These are phyloP conservation scores for Dipodomys ordii DNA, from an alignment of 2,113 vertebrate genomes.

Conservation along the genomic window DNA sequence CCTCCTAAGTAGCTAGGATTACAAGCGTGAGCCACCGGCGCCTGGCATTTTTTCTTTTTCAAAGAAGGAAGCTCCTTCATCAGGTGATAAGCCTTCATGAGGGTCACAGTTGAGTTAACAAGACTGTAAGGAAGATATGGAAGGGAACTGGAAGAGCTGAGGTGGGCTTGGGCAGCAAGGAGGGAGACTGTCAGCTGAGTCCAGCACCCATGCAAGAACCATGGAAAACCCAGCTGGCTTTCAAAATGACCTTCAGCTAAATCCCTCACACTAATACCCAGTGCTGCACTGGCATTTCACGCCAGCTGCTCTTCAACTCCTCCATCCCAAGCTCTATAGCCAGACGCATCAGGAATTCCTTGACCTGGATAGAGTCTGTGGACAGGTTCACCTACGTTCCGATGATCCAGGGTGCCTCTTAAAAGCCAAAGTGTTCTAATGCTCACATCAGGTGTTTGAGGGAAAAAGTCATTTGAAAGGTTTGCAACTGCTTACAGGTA, in stretches of 20 bases:
- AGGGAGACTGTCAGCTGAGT: background rate
- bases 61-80: background rate
- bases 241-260: background rate
- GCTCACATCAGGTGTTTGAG: background rate
- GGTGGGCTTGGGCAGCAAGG: background rate
- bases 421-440: background rate
- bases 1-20: too few relatives aligned
- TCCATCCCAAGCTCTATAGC: fast-evolving
- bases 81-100: background rate
- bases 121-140: background rate
- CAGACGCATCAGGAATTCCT: too few relatives aligned
- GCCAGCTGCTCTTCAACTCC: background rate
- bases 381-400: background rate
- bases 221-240: too few relatives aligned
- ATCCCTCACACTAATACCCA: background rate
- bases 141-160: background rate
- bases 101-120: background rate
- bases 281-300: fast-evolving
- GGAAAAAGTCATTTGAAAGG: fast-evolving
- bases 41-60: too few relatives aligned
- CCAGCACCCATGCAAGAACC: background rate
- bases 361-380: background rate
- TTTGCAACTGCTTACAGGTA: background rate
- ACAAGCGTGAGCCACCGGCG: too few relatives aligned
- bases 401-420: fast-evolving